These are phyloP conservation scores for Danio jaintianensis DNA, from an alignment of 2,797 vertebrate genomes.

Conservation along the genomic window DNA sequence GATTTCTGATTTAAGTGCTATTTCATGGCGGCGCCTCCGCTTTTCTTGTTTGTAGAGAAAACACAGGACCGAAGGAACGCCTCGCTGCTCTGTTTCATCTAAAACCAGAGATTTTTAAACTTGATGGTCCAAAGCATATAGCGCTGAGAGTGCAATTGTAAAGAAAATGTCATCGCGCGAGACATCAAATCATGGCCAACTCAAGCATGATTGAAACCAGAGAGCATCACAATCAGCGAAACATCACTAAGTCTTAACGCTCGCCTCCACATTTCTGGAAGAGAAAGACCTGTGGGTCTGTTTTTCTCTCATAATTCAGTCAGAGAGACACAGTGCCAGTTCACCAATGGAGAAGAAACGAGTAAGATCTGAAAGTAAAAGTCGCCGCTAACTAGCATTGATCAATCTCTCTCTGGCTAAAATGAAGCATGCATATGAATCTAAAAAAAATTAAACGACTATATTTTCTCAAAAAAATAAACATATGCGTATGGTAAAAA, in stretches of 20 bases:
- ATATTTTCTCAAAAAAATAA: slow-evolving; percentile 59
- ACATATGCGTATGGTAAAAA: slow-evolving; percentile 71
- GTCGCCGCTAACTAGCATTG: slow-evolving; percentile 6
- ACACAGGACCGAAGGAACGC: slow-evolving; percentile 46
- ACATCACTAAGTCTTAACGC: slow-evolving; percentile 42
- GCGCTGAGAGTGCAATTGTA: slow-evolving; percentile 71
- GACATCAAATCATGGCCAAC: slow-evolving; percentile 56
- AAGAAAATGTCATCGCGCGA: slow-evolving; percentile 62
- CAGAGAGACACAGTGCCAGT: slow-evolving; percentile 30
- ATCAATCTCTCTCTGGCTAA: slow-evolving; percentile 44
- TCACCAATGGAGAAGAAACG: slow-evolving; percentile 28
- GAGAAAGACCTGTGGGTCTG: slow-evolving; percentile 10
- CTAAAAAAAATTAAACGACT: slow-evolving; percentile 59
- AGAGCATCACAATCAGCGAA: slow-evolving; percentile 51
- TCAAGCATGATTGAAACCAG: slow-evolving; percentile 54
- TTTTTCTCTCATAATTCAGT: slow-evolving; percentile 18
- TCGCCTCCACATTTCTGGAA: slow-evolving; percentile 37
- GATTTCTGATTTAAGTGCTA: slow-evolving; percentile 79
- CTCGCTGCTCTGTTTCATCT: slow-evolving; percentile 61
- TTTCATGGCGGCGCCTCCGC: slow-evolving; percentile 61
- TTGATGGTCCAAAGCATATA: slow-evolving; percentile 48
- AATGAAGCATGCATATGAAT: slow-evolving; percentile 67
- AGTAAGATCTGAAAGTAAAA: slow-evolving; percentile 34
- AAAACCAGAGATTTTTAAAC: slow-evolving; percentile 63
- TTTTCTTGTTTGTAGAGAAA: slow-evolving; percentile 65